Conservation (phyloP, 2,113 vertebrate genomes). For the Gymnogyps californianus region DNA sequence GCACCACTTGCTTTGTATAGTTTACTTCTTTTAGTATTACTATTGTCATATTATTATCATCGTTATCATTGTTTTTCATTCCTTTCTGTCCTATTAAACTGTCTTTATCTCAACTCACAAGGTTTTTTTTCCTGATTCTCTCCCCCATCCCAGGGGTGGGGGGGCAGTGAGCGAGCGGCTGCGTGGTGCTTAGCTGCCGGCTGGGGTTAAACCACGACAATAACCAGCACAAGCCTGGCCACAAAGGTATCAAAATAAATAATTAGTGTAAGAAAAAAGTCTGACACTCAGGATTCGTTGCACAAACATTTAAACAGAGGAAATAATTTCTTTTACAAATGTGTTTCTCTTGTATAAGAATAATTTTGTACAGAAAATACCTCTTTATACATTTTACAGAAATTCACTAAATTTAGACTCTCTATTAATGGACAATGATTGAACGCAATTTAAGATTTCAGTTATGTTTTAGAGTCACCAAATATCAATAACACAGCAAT, state of each 20-base stretch:
- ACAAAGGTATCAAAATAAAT: conserved; percentile 57
- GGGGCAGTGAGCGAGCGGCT: no score
- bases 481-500: neutral
- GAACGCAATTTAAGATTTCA: neutral
- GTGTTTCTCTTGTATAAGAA: conserved; percentile 71
- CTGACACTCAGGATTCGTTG: conserved; percentile 58
- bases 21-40: no score
- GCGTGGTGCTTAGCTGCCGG: no score
- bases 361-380: conserved; percentile 78
- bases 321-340: conserved; percentile 72
- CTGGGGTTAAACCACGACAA: no score
- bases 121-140: no score
- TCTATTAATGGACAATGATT: neutral
- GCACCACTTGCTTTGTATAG: no score
- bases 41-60: no score
- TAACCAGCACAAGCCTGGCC: neutral
- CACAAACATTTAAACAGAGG: conserved; percentile 70
- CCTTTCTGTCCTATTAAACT: no score
- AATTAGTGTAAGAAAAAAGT: conserved; percentile 50
- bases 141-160: no score
- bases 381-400: conserved; percentile 66
- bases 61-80: no score
- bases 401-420: conserved; percentile 31
- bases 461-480: neutral
- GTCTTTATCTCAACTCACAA: no score